phyloP scores from a whole-genome alignment of 2,888 invertebrate species.

The Synanthedon formicaeformis region DNA sequence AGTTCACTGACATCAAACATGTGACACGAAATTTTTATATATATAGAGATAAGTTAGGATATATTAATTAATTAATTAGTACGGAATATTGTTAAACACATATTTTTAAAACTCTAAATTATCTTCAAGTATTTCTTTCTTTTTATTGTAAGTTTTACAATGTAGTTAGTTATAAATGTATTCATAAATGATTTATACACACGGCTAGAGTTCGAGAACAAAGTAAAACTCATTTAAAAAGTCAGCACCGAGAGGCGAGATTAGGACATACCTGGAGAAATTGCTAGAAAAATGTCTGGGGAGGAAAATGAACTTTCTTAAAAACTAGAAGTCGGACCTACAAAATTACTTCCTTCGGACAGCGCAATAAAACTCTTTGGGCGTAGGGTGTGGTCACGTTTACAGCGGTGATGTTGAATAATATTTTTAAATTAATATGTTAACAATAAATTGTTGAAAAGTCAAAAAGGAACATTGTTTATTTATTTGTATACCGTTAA shows the following conservation, averaged over 20 bases:
- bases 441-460: too few species aligned
- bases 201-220: neutral
- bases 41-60: too few species aligned
- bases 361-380: slow-evolving; percentile 68
- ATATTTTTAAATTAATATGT: neutral
- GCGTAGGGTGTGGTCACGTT: slow-evolving; percentile 26
- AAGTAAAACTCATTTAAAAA: neutral
- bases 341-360: slow-evolving; percentile 68
- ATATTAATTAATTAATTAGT: too few species aligned
- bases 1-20: too few species aligned
- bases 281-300: slow-evolving; percentile 49
- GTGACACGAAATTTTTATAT: too few species aligned
- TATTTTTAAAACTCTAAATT: too few species aligned
- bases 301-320: slow-evolving; percentile 63
- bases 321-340: slow-evolving; percentile 68
- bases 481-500: too few species aligned
- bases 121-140: too few species aligned
- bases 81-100: too few species aligned
- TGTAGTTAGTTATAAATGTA: too few species aligned
- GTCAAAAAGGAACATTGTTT: too few species aligned
- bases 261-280: slow-evolving; percentile 29
- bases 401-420: slow-evolving; percentile 13
- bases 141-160: too few species aligned
- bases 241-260: slow-evolving; percentile 3
- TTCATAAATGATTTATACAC: neutral